Base-by-base conservation (phyloP, 2,113 vertebrate genomes). In the Rostratula benghalensis region DNA sequence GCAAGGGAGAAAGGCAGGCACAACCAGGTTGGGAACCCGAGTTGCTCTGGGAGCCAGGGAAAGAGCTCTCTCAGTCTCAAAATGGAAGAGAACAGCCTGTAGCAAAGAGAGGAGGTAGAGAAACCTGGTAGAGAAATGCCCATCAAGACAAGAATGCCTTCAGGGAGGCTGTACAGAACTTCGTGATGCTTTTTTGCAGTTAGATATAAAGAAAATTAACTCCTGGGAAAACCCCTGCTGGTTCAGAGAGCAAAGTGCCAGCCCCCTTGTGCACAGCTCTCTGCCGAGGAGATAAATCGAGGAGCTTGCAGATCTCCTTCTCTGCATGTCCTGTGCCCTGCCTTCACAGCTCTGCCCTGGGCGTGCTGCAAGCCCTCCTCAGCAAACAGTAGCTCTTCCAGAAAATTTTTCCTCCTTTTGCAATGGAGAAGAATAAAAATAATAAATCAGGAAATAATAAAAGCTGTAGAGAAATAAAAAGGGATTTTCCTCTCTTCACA, bases 281-380 rank as follows among this genome's bases (percentile, higher is more conserved):
- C 43, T 70, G n/a, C n/a, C 0, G 1, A 16, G 77, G 56, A 65
- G n/a, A 27, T 13, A 27, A 21, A 70, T 30, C 1, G 0, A 83
- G 35, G 41, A 77, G 65, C 56, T 76, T 35, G 33, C 33, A 54
- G 31, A 46, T 69, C 75, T 61, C 21, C 43, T 51, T 8, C 64
- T 37, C 54, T 31, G 53, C 0, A 3, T 77, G 65, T 30, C 57
- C 50, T 10, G 50, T 67, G 45, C 30, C 22, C 53, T 24, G 1
- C 0, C 7, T 15, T 80, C 61, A 37, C 60, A 75, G 60, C 54
- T 68, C 68, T 45, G 61, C 54, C 48, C 41, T 28, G 81, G 37
- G 37, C 45, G 2, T 17, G 41, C 83, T 39, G 71, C 0, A 2
- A 78, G 51, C 46, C 27, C 35, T 43, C 46, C 41, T 18, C 35